Conservation (phyloP, 2,888 invertebrate genomes). For the Ophion obscuratus region DNA sequence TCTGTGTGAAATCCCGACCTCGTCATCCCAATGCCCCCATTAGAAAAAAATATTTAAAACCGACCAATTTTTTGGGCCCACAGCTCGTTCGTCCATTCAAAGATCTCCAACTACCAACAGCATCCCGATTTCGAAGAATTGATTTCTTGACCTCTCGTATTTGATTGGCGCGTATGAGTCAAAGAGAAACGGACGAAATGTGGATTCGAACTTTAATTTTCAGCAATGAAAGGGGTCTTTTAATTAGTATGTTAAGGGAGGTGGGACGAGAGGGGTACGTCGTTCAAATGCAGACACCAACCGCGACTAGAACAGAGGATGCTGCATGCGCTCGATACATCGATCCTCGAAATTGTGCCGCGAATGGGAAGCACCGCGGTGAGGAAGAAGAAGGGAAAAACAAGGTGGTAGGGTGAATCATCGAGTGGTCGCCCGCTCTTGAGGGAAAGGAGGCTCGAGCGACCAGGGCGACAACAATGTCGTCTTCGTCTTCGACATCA, state of each 20-base stretch:
- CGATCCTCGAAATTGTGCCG: conserved; percentile 81
- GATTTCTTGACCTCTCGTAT: background rate
- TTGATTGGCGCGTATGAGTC: too few species aligned
- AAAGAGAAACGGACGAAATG: background rate
- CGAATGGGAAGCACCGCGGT: conserved; percentile 74
- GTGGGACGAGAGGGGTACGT: conserved; percentile 7
- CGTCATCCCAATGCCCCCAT: background rate
- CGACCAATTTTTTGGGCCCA: background rate
- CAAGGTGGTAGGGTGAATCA: conserved; percentile 50
- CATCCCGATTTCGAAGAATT: background rate
- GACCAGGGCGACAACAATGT: conserved; percentile 50
- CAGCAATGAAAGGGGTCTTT: background rate
- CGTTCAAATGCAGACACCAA: conserved; percentile 64
- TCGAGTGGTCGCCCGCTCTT: conserved; percentile 59
- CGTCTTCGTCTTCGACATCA: conserved; percentile 28
- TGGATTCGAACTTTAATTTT: background rate
- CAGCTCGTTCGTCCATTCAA: background rate
- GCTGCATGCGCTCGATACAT: conserved; percentile 78
- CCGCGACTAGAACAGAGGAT: conserved; percentile 67
- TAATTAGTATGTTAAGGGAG: conserved; percentile 40
- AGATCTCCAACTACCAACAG: background rate
- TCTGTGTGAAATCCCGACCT: background rate
- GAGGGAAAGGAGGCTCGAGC: conserved; percentile 60
- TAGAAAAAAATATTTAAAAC: background rate
- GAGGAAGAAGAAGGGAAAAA: conserved; percentile 38